Evolutionary conservation across 2,113 vertebrate genomes (phyloP).

Genomic region (Silurus glanis): DNA sequence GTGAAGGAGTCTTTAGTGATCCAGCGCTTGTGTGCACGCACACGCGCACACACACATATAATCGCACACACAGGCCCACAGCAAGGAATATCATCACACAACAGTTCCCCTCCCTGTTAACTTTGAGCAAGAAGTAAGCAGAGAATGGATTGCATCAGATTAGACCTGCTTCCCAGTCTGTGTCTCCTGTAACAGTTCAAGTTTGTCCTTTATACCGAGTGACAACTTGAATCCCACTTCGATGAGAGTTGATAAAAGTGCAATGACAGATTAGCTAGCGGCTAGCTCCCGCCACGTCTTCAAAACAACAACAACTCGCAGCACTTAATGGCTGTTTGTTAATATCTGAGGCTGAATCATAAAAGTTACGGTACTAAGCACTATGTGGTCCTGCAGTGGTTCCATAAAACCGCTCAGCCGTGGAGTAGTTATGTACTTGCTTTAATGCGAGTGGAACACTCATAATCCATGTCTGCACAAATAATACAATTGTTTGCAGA

Average conservation of each 20-base stretch:
- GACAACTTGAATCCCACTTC: background rate
- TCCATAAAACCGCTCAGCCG: conserved; percentile 1
- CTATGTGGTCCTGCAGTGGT: background rate
- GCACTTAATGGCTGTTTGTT: background rate
- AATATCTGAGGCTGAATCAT: background rate
- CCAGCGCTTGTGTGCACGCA: conserved; percentile 11
- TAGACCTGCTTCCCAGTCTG: conserved; percentile 40
- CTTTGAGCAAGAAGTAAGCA: conserved; percentile 3
- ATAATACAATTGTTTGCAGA: conserved; percentile 46
- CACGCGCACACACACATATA: background rate
- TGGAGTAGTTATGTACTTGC: background rate
- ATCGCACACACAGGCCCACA: background rate
- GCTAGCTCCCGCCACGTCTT: background rate
- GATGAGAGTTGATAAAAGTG: background rate
- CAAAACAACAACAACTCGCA: background rate
- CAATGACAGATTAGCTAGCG: background rate
- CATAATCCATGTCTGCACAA: background rate
- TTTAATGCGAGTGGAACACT: conserved; percentile 2
- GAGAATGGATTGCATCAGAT: conserved; percentile 8
- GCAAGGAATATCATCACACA: background rate
- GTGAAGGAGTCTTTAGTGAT: conserved; percentile 39
- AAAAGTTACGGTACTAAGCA: background rate
- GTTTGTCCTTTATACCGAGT: background rate
- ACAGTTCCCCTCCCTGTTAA: background rate
- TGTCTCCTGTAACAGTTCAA: background rate